phyloP scores from a whole-genome alignment of 2,797 vertebrate species.

The Champsocephalus esox region DNA sequence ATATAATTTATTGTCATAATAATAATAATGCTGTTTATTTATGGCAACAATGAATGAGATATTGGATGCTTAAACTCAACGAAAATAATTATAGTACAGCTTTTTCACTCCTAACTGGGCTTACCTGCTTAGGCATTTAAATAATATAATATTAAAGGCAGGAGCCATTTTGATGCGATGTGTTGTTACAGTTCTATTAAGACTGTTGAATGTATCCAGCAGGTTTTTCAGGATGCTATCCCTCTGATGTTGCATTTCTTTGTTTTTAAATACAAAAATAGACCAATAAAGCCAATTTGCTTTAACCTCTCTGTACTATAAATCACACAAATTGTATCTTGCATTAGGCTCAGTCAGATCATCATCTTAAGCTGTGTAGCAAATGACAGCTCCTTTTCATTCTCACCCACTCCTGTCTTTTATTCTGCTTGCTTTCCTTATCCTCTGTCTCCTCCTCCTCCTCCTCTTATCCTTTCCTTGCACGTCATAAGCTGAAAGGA shows the following conservation, averaged over 20 bases:
- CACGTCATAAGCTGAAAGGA: conserved; percentile 34
- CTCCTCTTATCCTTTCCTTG: conserved; percentile 36
- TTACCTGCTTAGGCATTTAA: not conserved
- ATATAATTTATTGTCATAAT: not conserved
- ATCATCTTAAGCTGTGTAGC: conserved; percentile 62
- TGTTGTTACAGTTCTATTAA: conserved; percentile 14
- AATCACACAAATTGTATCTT: conserved; percentile 80
- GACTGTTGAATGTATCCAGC: conserved; percentile 6
- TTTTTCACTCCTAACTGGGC: not conserved
- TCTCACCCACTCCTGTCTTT: conserved; percentile 64
- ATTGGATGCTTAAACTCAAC: not conserved
- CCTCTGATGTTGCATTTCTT: conserved; percentile 26
- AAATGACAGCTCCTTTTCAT: conserved; percentile 74
- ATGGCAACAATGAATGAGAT: not conserved
- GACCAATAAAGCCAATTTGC: conserved; percentile 47
- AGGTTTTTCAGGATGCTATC: conserved; percentile 9
- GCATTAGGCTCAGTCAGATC: conserved; percentile 69
- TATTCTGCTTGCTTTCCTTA: conserved; percentile 42
- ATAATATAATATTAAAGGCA: not conserved
- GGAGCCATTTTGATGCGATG: conserved; percentile 9
- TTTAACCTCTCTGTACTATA: conserved; percentile 35
- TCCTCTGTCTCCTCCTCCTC: conserved; percentile 33
- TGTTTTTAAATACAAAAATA: conserved; percentile 46
- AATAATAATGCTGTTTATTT: not conserved
- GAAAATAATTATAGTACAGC: conserved; percentile 11